Conservation (phyloP, 2,888 invertebrate species). For the Nyleta sp. region DNA sequence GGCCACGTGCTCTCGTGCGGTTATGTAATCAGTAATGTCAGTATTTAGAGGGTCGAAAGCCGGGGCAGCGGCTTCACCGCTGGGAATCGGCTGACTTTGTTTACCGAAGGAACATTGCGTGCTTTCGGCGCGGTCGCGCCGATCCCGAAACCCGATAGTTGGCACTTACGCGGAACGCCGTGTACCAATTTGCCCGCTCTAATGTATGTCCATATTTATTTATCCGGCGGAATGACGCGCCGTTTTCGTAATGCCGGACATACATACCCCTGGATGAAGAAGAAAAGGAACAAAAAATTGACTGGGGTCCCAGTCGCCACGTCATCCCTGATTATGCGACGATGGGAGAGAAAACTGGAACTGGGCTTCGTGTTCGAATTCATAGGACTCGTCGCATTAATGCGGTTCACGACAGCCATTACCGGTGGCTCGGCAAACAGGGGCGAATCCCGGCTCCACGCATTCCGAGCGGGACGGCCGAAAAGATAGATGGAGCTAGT, state of each 20-base stretch:
- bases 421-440: slow-evolving; percentile 77
- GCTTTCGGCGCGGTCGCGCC: neutral
- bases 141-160: neutral
- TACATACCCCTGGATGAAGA: slow-evolving; percentile 6
- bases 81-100: slow-evolving; percentile 68
- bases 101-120: slow-evolving; percentile 34
- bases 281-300: slow-evolving; percentile 24
- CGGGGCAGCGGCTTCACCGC: slow-evolving; percentile 66
- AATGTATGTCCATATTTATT: slow-evolving; percentile 9
- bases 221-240: slow-evolving; percentile 17
- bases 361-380: slow-evolving; percentile 71
- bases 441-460: slow-evolving; percentile 52
- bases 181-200: slow-evolving; percentile 20
- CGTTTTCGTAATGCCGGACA: slow-evolving; percentile 40
- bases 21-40: slow-evolving; percentile 80
- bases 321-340: slow-evolving; percentile 50
- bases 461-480: slow-evolving; percentile 4
- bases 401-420: slow-evolving; percentile 78
- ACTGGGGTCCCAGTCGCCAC: slow-evolving; percentile 45
- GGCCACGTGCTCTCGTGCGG: slow-evolving; percentile 80
- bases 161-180: neutral
- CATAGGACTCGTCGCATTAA: slow-evolving; percentile 75
- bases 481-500: slow-evolving; percentile 54
- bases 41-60: slow-evolving; percentile 75
- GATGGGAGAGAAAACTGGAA: slow-evolving; percentile 49